These are phyloP conservation scores for Spisula subtruncata DNA, from an alignment of 2,888 invertebrate species.

Conservation along the genomic window DNA sequence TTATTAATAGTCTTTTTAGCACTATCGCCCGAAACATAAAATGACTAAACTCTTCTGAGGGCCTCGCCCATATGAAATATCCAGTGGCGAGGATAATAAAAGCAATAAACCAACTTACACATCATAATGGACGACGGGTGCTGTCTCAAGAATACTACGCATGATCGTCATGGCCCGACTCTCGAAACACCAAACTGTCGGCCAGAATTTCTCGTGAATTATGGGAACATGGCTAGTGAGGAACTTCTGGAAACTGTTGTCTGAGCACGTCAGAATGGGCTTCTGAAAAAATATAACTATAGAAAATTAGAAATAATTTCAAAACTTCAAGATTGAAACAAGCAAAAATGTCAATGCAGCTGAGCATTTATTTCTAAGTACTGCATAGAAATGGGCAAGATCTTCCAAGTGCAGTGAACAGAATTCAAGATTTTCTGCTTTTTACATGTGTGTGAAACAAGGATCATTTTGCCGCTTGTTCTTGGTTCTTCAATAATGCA, in stretches of 20 bases:
- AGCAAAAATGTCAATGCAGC: neutral
- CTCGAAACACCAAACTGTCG: constrained; percentile 87
- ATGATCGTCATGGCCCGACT: constrained; percentile 85
- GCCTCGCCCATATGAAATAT: too few relatives aligned
- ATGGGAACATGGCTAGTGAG: constrained; percentile 81
- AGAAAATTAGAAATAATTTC: neutral
- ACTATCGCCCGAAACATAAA: too few relatives aligned
- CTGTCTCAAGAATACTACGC: constrained; percentile 78
- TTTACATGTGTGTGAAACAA: neutral
- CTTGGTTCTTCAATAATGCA: too few relatives aligned
- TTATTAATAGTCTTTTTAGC: too few relatives aligned
- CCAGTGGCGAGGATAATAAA: too few relatives aligned
- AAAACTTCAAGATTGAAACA: neutral
- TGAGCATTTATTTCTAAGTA: neutral
- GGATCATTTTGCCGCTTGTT: too few relatives aligned
- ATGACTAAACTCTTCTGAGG: too few relatives aligned
- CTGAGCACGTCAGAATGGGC: constrained; percentile 80
- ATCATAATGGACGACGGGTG: constrained; percentile 78
- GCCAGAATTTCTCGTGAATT: constrained; percentile 83
- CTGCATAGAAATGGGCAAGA: too few relatives aligned
- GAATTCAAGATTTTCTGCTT: neutral
- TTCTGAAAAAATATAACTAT: constrained; percentile 69
- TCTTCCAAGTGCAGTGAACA: neutral
- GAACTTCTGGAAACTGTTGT: constrained; percentile 77
- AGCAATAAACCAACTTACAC: constrained; percentile 74